Evolutionary conservation across 1,140 invertebrate species (phyloP), one percentile per base, ranked within the genome.

Genomic region (Monomorium pharaonis): DNA sequence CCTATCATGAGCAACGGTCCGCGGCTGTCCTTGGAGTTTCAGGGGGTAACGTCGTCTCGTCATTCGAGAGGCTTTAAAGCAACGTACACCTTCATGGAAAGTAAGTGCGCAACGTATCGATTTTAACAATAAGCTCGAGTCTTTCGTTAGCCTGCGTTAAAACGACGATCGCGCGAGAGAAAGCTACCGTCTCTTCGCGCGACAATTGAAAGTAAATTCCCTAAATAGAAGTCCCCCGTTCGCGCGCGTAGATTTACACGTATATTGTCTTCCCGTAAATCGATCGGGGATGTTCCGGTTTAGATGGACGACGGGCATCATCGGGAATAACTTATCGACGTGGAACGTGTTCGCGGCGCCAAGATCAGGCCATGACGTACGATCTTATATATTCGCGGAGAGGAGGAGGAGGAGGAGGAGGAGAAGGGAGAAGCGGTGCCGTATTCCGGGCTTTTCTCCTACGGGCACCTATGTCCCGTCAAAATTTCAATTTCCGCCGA

Each of bases 1-100:
- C 97, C 98, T 54, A 95, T 99, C 62, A 99, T 99, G 98, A 99
- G 98, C 37, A 98, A 97, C 92, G 98, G 98, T 44, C 97, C 97
- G 44, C 96, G 97, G 87, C 95, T 99, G 88, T 97, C 97, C 88
- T 94, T 99, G 16, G 97, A 98, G 95, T 98, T 99, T 93, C 95
- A 97, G 27, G 98, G 97, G 42, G 94, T 96, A 30, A 95, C 96
- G 74, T 96, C 97, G 54, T 97, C 97, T n/a, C 95, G 97, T 92
- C 96, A 97, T 91, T 96, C 97, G 49, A 96, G 96, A 92, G 98
- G 98, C 80, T 99, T 99, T 94, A 97, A 97, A 93, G 98, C 98
- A 58, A 97, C 96, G 27, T 99, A 98, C 94, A 96, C 96, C 86
- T 99, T 99, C 95, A 97, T 97, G 21, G 98, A 98, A 96, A 98